Conservation (phyloP, 2,888 invertebrate genomes). For the Elysia crispata region DNA sequence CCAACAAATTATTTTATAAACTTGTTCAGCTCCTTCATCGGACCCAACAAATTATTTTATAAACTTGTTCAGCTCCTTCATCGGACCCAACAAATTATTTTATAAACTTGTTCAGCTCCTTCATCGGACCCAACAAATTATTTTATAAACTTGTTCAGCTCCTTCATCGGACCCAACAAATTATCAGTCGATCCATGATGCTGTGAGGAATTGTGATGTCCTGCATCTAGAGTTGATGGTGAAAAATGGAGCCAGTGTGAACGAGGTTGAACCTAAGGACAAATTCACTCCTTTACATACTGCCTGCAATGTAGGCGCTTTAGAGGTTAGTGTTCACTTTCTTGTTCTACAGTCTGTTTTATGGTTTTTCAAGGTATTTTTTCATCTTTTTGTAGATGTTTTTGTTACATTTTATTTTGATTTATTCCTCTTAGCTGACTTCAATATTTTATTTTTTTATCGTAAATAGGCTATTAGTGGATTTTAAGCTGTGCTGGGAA, state of each 20-base stretch:
- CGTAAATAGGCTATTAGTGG: too few species aligned
- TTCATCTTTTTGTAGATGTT: too few species aligned
- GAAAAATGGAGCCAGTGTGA: conserved; percentile 77
- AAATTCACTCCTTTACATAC: conserved; percentile 77
- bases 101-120: too few species aligned
- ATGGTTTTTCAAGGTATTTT: background rate
- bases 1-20: conserved; percentile 39
- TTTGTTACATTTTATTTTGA: too few species aligned
- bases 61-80: too few species aligned
- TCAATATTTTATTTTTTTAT: too few species aligned
- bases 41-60: conserved; percentile 30
- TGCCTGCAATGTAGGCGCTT: conserved; percentile 74
- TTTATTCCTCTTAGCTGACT: too few species aligned
- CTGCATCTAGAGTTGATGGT: conserved; percentile 75
- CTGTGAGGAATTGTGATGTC: conserved; percentile 71
- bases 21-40: conserved; percentile 35
- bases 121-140: too few species aligned
- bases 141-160: conserved; percentile 10
- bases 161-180: conserved; percentile 32
- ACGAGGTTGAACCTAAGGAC: conserved; percentile 75
- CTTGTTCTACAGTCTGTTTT: too few species aligned
- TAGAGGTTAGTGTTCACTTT: conserved; percentile 70
- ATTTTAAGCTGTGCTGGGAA: too few species aligned
- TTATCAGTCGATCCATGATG: conserved; percentile 67
- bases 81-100: too few species aligned